Evolutionary conservation across 2,888 invertebrate genomes (phyloP).

Genomic region (Polyommatus icarus): DNA sequence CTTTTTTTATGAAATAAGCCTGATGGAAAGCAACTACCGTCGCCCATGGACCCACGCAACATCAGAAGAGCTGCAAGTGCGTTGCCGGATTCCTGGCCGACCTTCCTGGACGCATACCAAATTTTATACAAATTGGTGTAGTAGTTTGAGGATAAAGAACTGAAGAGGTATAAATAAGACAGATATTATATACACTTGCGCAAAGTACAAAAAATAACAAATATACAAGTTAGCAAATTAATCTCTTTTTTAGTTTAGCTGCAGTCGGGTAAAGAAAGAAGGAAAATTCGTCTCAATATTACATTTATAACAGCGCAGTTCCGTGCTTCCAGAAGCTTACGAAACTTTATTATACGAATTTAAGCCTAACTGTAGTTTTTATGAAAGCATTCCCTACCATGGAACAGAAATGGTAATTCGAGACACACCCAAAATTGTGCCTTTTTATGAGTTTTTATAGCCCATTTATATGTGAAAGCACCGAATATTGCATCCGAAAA

Average conservation of each 20-base stretch:
- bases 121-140: too few species aligned
- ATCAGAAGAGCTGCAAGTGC: too few species aligned
- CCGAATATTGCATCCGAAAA: constrained; percentile 2
- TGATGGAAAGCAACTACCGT: too few species aligned
- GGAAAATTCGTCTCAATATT: background rate
- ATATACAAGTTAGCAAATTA: background rate
- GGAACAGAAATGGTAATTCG: constrained; percentile 7
- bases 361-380: constrained; percentile 6
- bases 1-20: too few species aligned
- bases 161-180: too few species aligned
- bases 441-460: constrained; percentile 17
- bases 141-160: too few species aligned
- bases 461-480: constrained; percentile 14
- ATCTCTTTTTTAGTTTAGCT: background rate
- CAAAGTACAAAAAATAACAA: background rate
- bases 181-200: too few species aligned
- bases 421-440: constrained; percentile 17
- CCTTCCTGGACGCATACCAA: too few species aligned
- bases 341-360: background rate
- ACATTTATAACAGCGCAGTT: background rate
- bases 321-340: background rate
- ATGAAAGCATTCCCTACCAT: constrained; percentile 3
- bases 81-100: too few species aligned
- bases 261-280: background rate
- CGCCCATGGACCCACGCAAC: too few species aligned